Evolutionary conservation across 2,888 invertebrate genomes (phyloP).

Genomic region (Ectobius pallidus): DNA sequence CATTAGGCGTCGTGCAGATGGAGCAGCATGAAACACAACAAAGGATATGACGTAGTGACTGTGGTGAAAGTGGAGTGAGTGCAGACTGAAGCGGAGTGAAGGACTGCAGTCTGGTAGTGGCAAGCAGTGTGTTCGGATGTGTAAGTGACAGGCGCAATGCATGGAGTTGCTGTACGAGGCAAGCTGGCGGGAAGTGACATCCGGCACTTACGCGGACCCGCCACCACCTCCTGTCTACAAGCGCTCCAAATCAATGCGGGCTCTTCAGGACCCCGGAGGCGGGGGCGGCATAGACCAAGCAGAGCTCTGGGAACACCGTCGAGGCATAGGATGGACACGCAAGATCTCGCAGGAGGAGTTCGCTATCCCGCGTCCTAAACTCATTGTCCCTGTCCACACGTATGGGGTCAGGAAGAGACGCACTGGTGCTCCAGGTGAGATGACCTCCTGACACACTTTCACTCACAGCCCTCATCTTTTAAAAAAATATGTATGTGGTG

Average conservation of each 20-base stretch:
- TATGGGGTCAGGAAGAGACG: constrained; percentile 80
- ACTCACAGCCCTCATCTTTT: no score
- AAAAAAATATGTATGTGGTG: no score
- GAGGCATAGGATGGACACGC: constrained; percentile 30
- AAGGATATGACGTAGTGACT: background rate
- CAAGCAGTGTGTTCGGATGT: background rate
- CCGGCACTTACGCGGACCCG: constrained; percentile 50
- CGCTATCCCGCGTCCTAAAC: constrained; percentile 82
- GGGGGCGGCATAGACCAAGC: no score
- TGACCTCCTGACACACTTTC: background rate
- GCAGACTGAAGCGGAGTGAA: background rate
- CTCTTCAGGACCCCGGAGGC: background rate
- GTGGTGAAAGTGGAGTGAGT: background rate
- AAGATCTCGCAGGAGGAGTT: constrained; percentile 60
- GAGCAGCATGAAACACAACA: background rate
- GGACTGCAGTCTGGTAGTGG: background rate
- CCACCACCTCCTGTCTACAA: constrained; percentile 3
- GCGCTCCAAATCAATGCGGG: constrained; percentile 26
- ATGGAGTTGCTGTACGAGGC: constrained; percentile 84
- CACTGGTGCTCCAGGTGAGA: constrained; percentile 62
- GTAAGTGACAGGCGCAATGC: constrained; percentile 66
- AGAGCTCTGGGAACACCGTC: constrained; percentile 32
- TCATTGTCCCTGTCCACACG: constrained; percentile 88
- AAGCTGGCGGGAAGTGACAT: constrained; percentile 75
- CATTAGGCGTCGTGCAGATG: background rate